These are phyloP conservation scores for Microhierax caerulescens DNA, from an alignment of 2,797 vertebrate species.

Conservation along the genomic window DNA sequence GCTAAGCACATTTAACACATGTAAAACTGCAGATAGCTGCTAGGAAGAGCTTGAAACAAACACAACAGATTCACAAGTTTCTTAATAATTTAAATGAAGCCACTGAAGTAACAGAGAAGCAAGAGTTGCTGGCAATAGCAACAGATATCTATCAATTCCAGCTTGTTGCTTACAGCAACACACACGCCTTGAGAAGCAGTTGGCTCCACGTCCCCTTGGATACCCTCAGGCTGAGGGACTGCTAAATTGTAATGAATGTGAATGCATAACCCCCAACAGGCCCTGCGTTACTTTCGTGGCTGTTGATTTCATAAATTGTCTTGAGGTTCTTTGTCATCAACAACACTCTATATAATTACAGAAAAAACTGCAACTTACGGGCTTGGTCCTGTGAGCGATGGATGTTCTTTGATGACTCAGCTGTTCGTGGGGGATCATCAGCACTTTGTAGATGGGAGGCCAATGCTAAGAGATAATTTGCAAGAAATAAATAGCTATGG, in stretches of 20 bases:
- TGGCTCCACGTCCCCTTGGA: not conserved
- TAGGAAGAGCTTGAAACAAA: conserved; percentile 5
- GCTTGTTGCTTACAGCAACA: not conserved
- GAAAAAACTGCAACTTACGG: not conserved
- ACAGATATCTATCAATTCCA: conserved; percentile 9
- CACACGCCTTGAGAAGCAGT: not conserved
- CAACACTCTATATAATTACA: not conserved
- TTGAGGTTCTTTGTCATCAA: not conserved
- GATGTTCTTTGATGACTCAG: not conserved
- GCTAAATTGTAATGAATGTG: not conserved
- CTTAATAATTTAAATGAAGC: conserved; percentile 12
- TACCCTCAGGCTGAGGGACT: not conserved
- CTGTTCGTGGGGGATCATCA: not conserved
- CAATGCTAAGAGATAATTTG: not conserved
- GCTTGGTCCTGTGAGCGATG: not conserved
- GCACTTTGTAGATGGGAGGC: not conserved
- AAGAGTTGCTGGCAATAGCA: not conserved
- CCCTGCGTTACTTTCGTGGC: not conserved
- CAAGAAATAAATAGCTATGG: not conserved
- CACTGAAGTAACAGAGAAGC: not conserved
- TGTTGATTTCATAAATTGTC: not conserved
- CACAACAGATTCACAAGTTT: not conserved
- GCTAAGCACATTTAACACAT: conserved; percentile 9
- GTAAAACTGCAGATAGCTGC: not conserved
- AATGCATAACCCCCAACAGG: not conserved